A percentile compares a stretch with the other conserved stretches of the same genome.
Conservation (phyloP, 2,797 vertebrate species). For the Carcharodon carcharias region DNA sequence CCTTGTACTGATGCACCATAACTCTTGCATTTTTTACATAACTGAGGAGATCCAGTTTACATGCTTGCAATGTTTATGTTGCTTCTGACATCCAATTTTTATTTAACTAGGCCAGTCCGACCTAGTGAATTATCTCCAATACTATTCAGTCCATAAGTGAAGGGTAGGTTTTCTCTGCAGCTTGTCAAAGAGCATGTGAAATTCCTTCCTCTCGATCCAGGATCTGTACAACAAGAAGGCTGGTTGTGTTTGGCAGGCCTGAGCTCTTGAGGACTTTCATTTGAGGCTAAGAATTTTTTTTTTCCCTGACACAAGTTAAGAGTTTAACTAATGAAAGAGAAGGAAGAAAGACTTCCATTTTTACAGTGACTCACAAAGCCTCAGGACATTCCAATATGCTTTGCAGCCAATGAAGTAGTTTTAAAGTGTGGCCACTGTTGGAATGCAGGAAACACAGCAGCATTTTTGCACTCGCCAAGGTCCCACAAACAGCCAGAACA, state of each 20-base stretch:
- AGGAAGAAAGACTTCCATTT: too few relatives aligned
- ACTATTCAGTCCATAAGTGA: neutral
- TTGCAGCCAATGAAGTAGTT: too few relatives aligned
- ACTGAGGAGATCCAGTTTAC: neutral
- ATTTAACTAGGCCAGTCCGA: neutral
- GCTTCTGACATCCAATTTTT: neutral
- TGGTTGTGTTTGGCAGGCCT: neutral
- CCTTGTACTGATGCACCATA: too few relatives aligned
- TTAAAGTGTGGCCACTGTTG: neutral
- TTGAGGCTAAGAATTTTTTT: neutral
- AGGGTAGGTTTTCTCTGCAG: too few relatives aligned
- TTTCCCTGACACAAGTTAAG: neutral
- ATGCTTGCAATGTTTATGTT: neutral
- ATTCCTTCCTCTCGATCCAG: neutral
- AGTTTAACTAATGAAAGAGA: too few relatives aligned
- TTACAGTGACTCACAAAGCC: too few relatives aligned
- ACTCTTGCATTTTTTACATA: too few relatives aligned
- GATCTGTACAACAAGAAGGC: neutral
- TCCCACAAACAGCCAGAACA: neutral
- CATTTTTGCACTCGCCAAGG: neutral
- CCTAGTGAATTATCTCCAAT: neutral
- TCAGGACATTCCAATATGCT: too few relatives aligned
- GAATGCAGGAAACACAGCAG: neutral
- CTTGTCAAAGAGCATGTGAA: too few relatives aligned
- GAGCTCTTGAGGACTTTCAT: neutral